phyloP scores from a whole-genome alignment of 2,113 vertebrate genomes.

The Sorex fumeus region DNA sequence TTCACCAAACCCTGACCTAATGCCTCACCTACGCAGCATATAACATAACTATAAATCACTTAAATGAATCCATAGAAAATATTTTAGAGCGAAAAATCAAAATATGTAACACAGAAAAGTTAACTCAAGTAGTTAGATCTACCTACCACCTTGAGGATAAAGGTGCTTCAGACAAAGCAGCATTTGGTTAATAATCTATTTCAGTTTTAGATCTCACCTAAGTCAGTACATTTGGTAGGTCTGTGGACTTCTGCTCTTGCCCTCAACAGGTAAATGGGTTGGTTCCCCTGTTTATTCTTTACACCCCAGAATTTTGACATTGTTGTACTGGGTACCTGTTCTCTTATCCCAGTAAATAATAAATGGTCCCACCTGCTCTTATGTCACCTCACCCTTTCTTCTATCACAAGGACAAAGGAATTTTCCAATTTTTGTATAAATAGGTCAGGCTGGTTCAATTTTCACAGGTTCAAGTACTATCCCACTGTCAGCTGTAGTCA shows the following conservation, averaged over 20 bases:
- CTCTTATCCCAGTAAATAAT: too few species aligned
- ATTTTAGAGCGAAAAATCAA: slow-evolving; percentile 12
- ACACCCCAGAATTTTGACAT: background rate
- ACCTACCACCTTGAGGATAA: background rate
- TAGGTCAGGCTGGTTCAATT: too few species aligned
- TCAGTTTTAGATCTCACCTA: slow-evolving; percentile 6
- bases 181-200: slow-evolving; percentile 58
- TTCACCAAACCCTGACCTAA: slow-evolving; percentile 66
- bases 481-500: too few species aligned
- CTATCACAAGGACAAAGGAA: too few species aligned
- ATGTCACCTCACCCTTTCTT: too few species aligned
- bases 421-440: too few species aligned
- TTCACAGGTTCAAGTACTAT: too few species aligned
- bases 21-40: slow-evolving; percentile 6
- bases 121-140: background rate
- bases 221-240: background rate
- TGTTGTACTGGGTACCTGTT: too few species aligned
- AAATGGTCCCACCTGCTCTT: too few species aligned
- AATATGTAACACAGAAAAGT: background rate
- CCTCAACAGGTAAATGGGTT: slow-evolving; percentile 6
- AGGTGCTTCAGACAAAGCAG: slow-evolving; percentile 9
- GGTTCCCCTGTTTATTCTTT: background rate
- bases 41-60: slow-evolving; percentile 68
- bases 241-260: slow-evolving; percentile 6
- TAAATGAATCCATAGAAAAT: slow-evolving; percentile 64